Evolutionary conservation across 2,888 invertebrate species (phyloP).

Genomic region (Maniola hyperantus): DNA sequence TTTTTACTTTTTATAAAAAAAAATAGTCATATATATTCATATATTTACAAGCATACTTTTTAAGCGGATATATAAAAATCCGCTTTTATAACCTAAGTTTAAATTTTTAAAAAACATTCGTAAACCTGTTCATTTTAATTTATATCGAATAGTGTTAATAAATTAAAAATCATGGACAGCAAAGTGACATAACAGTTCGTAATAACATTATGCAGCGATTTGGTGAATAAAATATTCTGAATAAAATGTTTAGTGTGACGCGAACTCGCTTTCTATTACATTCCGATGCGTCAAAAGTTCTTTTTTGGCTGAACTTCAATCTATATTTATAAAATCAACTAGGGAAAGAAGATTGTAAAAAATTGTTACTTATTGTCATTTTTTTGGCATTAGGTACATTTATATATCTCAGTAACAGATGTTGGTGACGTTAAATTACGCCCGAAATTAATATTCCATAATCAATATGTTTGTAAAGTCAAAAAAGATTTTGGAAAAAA

Average conservation of each 20-base stretch:
- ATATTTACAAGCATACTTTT: too few species aligned
- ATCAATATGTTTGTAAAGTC: too few species aligned
- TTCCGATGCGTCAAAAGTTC: constrained; percentile 6
- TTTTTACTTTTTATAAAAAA: too few species aligned
- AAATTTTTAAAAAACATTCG: background rate
- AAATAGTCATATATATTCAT: too few species aligned
- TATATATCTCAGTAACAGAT: too few species aligned
- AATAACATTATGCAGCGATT: constrained; percentile 10
- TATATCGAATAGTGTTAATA: background rate
- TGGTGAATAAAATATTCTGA: constrained; percentile 17
- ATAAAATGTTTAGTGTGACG: constrained; percentile 5
- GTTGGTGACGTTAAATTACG: too few species aligned
- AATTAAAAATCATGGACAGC: background rate
- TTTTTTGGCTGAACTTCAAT: constrained; percentile 16
- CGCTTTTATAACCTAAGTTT: background rate
- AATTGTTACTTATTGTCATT: too few species aligned
- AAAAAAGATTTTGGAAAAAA: too few species aligned
- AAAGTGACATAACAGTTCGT: constrained; percentile 6
- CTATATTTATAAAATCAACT: background rate
- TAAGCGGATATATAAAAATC: too few species aligned
- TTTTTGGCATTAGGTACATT: too few species aligned
- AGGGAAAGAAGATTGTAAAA: too few species aligned
- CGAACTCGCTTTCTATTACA: constrained; percentile 29
- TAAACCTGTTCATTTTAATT: constrained; percentile 4
- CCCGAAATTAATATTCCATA: too few species aligned